These are phyloP conservation scores for Drosophila nr. perissopoda DNA, from an alignment of 2,888 invertebrate species.

Conservation along the genomic window DNA sequence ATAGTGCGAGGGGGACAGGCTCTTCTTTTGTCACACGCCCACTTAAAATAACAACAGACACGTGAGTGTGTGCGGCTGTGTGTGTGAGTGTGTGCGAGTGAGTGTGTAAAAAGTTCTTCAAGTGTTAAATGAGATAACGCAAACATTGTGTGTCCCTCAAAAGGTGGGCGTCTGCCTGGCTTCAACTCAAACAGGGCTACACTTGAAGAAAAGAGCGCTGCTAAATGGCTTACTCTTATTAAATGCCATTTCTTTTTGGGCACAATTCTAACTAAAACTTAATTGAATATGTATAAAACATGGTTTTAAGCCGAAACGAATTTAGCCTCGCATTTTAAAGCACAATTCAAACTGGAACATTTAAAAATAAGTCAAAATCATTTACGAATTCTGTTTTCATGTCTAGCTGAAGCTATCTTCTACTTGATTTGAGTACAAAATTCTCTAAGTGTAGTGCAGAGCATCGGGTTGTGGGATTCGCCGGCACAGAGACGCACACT, in stretches of 20 bases:
- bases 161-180: conserved; percentile 15
- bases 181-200: conserved; percentile 4
- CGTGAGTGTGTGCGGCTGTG: conserved; percentile 4
- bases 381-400: neutral
- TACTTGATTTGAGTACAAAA: neutral
- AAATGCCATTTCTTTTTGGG: neutral
- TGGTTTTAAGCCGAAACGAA: no score
- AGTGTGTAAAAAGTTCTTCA: conserved; percentile 68
- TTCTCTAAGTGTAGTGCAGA: neutral
- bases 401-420: neutral
- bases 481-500: neutral
- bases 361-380: neutral
- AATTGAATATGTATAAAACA: accelerated
- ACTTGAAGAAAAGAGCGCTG: neutral
- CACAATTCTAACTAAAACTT: neutral
- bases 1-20: neutral
- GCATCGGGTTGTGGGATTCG: neutral
- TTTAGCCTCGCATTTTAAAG: neutral
- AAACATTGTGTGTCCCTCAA: conserved; percentile 53
- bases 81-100: conserved; percentile 7
- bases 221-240: neutral
- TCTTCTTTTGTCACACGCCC: conserved; percentile 25
- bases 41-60: conserved; percentile 25
- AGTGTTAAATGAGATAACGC: conserved; percentile 80
- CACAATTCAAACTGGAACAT: neutral